phyloP scores from a whole-genome alignment of 2,797 vertebrate species.

The Selene dorsalis region DNA sequence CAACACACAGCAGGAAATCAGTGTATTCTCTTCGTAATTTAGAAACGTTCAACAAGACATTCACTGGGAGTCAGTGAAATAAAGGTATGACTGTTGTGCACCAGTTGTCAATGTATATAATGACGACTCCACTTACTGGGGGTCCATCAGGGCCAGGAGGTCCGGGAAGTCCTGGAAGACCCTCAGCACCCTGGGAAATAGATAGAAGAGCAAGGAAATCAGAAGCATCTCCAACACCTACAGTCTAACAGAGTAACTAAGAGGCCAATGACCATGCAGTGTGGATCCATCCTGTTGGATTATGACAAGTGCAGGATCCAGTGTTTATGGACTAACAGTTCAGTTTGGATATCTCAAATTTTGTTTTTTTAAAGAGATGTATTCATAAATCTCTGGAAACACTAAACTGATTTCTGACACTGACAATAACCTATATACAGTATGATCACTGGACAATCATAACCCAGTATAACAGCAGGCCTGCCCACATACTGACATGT shows the following conservation, averaged over 20 bases:
- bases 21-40: neutral
- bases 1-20: conserved; percentile 12
- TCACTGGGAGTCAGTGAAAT: conserved; percentile 50
- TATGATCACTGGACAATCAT: neutral
- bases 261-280: neutral
- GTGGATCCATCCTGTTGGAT: neutral
- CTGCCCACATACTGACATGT: conserved; percentile 12
- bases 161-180: conserved; percentile 91
- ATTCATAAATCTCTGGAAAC: neutral
- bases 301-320: neutral
- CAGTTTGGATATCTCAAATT: neutral
- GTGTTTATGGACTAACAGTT: neutral
- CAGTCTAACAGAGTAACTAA: neutral
- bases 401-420: neutral
- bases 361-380: neutral
- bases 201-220: conserved; percentile 9
- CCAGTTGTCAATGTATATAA: neutral
- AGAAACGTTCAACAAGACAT: conserved; percentile 18
- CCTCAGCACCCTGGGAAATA: conserved; percentile 88
- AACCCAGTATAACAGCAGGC: conserved; percentile 18
- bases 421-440: neutral
- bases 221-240: conserved; percentile 7
- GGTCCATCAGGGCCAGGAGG: conserved; percentile 90
- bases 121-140: conserved; percentile 86
- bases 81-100: neutral